A percentile compares a stretch with the other conserved stretches of the same genome.
Conservation (phyloP, 2,888 invertebrate species). For the Protonemura montana region DNA sequence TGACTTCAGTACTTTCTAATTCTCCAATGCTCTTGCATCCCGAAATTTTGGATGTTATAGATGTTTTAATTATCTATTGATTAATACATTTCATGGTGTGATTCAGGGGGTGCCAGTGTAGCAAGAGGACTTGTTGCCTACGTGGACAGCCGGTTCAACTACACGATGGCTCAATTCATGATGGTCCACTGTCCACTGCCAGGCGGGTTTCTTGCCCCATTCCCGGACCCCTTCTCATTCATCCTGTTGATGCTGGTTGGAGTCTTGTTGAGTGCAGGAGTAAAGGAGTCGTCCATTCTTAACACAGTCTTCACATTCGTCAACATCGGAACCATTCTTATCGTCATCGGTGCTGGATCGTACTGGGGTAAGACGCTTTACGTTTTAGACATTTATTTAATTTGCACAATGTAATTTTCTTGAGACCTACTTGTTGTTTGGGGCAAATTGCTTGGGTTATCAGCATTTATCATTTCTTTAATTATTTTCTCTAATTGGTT, state of each 20-base stretch:
- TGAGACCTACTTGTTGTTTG: no score
- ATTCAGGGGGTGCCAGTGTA: slow-evolving; percentile 81
- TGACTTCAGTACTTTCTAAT: no score
- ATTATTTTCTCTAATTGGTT: no score
- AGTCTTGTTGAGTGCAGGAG: slow-evolving; percentile 66
- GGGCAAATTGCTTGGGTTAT: no score
- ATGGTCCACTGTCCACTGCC: slow-evolving; percentile 66
- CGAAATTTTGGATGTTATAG: no score
- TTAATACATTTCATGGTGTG: no score
- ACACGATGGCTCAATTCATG: slow-evolving; percentile 67
- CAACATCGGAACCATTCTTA: slow-evolving; percentile 82
- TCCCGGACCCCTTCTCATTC: slow-evolving; percentile 77
- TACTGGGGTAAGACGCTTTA: slow-evolving; percentile 72
- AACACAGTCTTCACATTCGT: slow-evolving; percentile 92
- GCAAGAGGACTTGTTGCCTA: slow-evolving; percentile 78
- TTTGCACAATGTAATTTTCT: no score
- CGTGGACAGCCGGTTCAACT: slow-evolving; percentile 70
- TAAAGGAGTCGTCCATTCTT: slow-evolving; percentile 81
- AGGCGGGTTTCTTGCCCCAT: slow-evolving; percentile 68
- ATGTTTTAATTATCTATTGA: no score
- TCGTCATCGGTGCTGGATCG: slow-evolving; percentile 83
- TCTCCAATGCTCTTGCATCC: no score
- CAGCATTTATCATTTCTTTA: no score
- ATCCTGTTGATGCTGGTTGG: slow-evolving; percentile 69
- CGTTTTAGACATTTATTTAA: neutral